Percentiles rank a stretch among this genome's conserved stretches.
Evolutionary conservation across 2,888 invertebrate species (phyloP).

Genomic region (Escarpia spicata): DNA sequence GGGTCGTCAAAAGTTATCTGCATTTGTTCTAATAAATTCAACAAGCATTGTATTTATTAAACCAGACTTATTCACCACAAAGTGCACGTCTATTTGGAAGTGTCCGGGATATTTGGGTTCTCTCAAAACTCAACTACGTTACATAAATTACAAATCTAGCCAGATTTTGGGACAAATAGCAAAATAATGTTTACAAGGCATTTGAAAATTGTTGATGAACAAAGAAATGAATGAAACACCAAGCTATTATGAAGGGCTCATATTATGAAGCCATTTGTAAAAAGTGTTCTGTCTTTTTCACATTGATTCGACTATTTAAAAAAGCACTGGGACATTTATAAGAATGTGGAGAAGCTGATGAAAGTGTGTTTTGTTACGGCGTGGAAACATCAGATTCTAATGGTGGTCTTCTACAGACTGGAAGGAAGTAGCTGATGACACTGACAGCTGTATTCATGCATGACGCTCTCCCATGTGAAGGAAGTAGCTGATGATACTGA

Average conservation of each 20-base stretch:
- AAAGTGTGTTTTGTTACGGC: background rate
- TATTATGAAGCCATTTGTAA: background rate
- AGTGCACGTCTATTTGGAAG: background rate
- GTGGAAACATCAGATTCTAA: background rate
- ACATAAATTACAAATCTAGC: background rate
- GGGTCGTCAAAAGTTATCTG: background rate
- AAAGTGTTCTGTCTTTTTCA: no score
- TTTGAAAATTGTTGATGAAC: background rate
- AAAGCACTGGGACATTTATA: background rate
- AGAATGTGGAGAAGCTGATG: background rate
- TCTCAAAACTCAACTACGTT: no score
- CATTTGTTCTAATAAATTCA: background rate
- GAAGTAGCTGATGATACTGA: no score
- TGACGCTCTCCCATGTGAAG: no score
- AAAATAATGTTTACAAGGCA: background rate
- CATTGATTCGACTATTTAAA: background rate
- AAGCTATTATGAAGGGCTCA: background rate
- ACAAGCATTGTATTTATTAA: background rate
- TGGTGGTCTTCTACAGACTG: background rate
- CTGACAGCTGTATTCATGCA: no score
- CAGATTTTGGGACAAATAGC: background rate
- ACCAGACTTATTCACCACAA: background rate
- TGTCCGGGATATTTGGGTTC: no score
- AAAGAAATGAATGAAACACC: background rate
- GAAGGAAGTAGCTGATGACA: background rate